Percentiles rank a stretch among this genome's conserved stretches.
phyloP scores from a whole-genome alignment of 2,888 invertebrate genomes.

The Cheilosia vernalis region DNA sequence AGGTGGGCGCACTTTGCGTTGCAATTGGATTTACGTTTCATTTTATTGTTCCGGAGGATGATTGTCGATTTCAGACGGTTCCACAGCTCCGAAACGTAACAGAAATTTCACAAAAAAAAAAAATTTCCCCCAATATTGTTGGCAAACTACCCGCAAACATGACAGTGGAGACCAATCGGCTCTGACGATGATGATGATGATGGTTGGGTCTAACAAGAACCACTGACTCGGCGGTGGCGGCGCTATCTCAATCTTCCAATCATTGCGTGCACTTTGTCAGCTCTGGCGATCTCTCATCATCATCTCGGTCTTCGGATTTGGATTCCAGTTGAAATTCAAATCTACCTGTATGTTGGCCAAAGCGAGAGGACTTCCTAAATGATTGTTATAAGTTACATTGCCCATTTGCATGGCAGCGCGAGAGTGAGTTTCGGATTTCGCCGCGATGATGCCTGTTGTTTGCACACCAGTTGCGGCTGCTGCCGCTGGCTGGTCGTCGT shows the following conservation, averaged over 20 bases:
- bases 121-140: constrained; percentile 53
- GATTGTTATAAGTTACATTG: constrained; percentile 31
- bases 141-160: constrained; percentile 72
- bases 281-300: constrained; percentile 64
- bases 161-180: constrained; percentile 59
- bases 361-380: constrained; percentile 53
- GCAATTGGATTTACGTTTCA: constrained; percentile 69
- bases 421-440: constrained; percentile 39
- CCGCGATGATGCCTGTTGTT: constrained; percentile 12
- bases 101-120: constrained; percentile 65
- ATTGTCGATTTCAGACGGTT: constrained; percentile 61
- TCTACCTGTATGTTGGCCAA: constrained; percentile 62
- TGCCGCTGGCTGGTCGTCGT: constrained; percentile 47
- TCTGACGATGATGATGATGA: constrained; percentile 24
- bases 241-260: constrained; percentile 74
- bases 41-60: constrained; percentile 70
- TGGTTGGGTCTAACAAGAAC: constrained; percentile 26
- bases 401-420: constrained; percentile 58
- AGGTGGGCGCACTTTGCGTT: constrained; percentile 67
- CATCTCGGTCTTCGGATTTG: constrained; percentile 27
- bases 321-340: constrained; percentile 69
- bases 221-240: constrained; percentile 18
- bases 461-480: constrained; percentile 29
- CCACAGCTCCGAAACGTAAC: constrained; percentile 55
- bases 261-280: constrained; percentile 75